phyloP scores from a whole-genome alignment of 2,888 invertebrate genomes.

The Eristalis tenax region DNA sequence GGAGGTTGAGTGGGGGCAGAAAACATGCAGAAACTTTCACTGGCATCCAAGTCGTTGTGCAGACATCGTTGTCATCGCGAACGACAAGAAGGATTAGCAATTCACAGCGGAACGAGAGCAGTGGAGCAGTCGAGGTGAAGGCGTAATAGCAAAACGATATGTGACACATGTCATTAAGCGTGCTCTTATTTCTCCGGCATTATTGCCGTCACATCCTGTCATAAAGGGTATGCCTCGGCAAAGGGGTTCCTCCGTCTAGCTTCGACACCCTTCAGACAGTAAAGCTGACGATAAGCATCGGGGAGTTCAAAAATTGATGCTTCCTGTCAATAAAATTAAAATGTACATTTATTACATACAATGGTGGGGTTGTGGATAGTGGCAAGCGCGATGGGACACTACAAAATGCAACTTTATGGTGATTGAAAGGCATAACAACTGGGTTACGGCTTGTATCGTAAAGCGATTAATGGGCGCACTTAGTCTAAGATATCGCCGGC shows the following conservation, averaged over 20 bases:
- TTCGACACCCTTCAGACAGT: slow-evolving; percentile 18
- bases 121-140: background rate
- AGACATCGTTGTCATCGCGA: background rate
- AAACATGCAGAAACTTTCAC: slow-evolving; percentile 9
- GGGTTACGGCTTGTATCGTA: slow-evolving; percentile 14
- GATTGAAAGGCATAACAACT: slow-evolving; percentile 26
- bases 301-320: slow-evolving; percentile 43
- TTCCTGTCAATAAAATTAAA: slow-evolving; percentile 41
- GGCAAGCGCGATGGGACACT: slow-evolving; percentile 8
- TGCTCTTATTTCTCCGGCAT: slow-evolving; percentile 35
- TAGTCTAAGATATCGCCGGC: slow-evolving; percentile 1
- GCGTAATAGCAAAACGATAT: slow-evolving; percentile 20
- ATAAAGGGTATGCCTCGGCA: background rate
- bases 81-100: slow-evolving; percentile 31
- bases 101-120: background rate
- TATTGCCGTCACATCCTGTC: slow-evolving; percentile 61
- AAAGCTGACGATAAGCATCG: slow-evolving; percentile 12
- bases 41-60: slow-evolving; percentile 29
- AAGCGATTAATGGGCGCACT: slow-evolving; percentile 26
- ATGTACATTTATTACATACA: slow-evolving; percentile 14
- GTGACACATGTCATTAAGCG: slow-evolving; percentile 42
- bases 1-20: background rate
- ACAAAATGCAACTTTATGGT: slow-evolving; percentile 32
- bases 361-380: background rate
- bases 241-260: background rate